A percentile compares a stretch with the other conserved stretches of the same genome.
Evolutionary conservation across 2,888 invertebrate genomes (phyloP).

Genomic region (Shargacucullia verbasci): DNA sequence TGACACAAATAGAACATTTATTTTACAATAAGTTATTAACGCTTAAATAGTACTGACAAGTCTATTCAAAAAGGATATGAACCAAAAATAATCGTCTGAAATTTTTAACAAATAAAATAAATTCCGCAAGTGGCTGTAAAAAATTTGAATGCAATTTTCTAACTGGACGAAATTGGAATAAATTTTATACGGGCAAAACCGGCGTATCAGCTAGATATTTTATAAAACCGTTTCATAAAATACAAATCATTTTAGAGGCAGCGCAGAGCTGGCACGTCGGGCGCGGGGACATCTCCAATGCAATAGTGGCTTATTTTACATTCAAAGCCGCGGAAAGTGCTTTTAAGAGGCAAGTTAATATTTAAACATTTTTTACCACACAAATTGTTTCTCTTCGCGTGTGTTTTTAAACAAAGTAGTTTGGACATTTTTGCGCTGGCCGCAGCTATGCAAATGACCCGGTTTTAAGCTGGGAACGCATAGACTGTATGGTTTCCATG

Average conservation of each 20-base stretch:
- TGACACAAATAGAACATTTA: constrained; percentile 8
- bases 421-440: constrained; percentile 9
- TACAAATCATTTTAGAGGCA: constrained; percentile 40
- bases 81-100: constrained; percentile 13
- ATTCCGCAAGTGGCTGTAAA: constrained; percentile 23
- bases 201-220: constrained; percentile 39
- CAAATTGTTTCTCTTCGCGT: constrained; percentile 18
- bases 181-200: constrained; percentile 35
- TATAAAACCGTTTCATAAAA: constrained; percentile 43
- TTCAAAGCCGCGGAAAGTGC: constrained; percentile 66
- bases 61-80: neutral
- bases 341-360: constrained; percentile 65
- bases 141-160: constrained; percentile 40
- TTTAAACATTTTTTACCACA: constrained; percentile 55
- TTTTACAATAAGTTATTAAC: constrained; percentile 2
- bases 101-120: constrained; percentile 33
- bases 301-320: constrained; percentile 69
- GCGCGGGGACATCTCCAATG: constrained; percentile 57
- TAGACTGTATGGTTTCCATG: constrained; percentile 56
- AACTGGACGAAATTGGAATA: constrained; percentile 40
- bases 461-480: constrained; percentile 52
- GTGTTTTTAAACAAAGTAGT: constrained; percentile 32
- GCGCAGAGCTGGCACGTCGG: constrained; percentile 11
- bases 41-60: neutral
- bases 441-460: constrained; percentile 51